These are phyloP conservation scores for Athrips mouffetella DNA, from an alignment of 2,888 invertebrate species.

Conservation along the genomic window DNA sequence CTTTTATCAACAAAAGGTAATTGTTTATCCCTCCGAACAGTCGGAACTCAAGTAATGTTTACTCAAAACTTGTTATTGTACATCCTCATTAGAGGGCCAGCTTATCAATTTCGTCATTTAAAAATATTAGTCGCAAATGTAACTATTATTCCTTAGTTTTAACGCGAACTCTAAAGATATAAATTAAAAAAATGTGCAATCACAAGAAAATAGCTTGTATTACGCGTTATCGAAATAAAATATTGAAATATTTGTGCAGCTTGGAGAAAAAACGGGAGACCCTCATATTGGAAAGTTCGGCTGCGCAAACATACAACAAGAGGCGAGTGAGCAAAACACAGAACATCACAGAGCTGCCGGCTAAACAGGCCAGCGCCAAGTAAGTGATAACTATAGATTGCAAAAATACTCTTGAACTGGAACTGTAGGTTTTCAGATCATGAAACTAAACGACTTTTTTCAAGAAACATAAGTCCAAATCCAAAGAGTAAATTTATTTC, in stretches of 20 bases:
- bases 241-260: constrained; percentile 28
- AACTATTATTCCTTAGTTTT: not conserved
- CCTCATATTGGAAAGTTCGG: constrained; percentile 38
- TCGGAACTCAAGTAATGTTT: not conserved
- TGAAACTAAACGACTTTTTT: too few relatives aligned
- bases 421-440: too few relatives aligned
- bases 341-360: constrained; percentile 43
- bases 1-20: not conserved
- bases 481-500: too few relatives aligned
- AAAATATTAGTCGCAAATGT: not conserved
- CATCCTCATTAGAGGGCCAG: not conserved
- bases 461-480: too few relatives aligned
- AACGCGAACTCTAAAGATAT: not conserved
- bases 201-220: not conserved
- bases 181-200: not conserved
- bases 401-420: not conserved
- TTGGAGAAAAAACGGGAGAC: constrained; percentile 46
- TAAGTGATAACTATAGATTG: too few relatives aligned
- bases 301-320: constrained; percentile 50
- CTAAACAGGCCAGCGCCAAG: constrained; percentile 41
- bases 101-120: not conserved
- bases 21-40: too few relatives aligned
- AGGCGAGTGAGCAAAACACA: constrained; percentile 56
- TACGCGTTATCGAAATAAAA: not conserved
- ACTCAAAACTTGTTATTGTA: not conserved